These are phyloP conservation scores for Smithornis capensis DNA, from an alignment of 2,113 vertebrate species.

Conservation along the genomic window DNA sequence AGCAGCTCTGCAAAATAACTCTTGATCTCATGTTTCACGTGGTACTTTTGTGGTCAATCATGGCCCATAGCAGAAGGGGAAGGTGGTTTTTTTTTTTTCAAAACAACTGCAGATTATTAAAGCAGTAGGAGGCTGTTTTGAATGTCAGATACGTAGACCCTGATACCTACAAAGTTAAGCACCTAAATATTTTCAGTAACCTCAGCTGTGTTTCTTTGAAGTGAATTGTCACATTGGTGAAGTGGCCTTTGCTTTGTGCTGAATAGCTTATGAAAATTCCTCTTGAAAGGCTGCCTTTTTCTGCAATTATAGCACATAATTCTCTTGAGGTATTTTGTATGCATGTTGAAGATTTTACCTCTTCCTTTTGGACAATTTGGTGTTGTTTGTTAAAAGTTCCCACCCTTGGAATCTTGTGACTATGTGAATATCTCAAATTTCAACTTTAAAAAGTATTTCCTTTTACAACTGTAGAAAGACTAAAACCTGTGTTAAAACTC, in stretches of 20 bases:
- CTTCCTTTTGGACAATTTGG: background rate
- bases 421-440: background rate
- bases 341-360: background rate
- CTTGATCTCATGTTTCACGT: background rate
- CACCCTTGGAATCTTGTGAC: background rate
- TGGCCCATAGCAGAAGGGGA: background rate
- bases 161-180: background rate
- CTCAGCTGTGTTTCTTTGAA: background rate
- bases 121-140: background rate
- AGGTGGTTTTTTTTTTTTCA: background rate
- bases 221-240: background rate
- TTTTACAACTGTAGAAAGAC: background rate
- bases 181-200: background rate
- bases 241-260: background rate
- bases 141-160: background rate
- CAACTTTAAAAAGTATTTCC: background rate
- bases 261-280: background rate
- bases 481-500: background rate
- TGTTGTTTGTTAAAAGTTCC: background rate
- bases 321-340: background rate
- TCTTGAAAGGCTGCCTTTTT: background rate
- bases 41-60: background rate
- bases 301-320: background rate
- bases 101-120: background rate
- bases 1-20: background rate